Percentiles rank a stretch among this genome's conserved stretches.
Conservation (phyloP, 1,140 invertebrate genomes). For the Leptinotarsa texana region DNA sequence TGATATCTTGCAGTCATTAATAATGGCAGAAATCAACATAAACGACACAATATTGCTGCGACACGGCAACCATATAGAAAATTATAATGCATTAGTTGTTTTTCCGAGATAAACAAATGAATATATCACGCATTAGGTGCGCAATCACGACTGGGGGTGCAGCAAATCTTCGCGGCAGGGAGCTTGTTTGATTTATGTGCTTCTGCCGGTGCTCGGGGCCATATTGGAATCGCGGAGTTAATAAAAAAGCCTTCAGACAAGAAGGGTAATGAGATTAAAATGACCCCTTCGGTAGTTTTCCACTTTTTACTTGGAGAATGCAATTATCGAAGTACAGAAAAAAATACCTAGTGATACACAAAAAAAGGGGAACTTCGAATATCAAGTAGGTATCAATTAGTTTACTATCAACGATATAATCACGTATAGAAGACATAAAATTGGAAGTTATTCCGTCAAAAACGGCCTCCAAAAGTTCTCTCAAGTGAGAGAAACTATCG, state of each 20-base stretch:
- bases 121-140: neutral
- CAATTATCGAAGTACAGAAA: no score
- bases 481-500: no score
- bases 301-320: no score
- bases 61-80: neutral
- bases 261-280: neutral
- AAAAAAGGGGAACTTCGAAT: no score
- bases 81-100: neutral
- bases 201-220: neutral
- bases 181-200: neutral
- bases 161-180: neutral
- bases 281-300: no score
- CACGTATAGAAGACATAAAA: no score
- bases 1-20: neutral
- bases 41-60: neutral
- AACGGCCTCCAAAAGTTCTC: no score
- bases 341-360: no score
- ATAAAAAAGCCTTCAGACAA: neutral
- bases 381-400: no score
- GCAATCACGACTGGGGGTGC: conserved; percentile 1
- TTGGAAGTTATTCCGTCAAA: no score
- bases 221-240: neutral
- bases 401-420: no score
- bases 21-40: neutral
- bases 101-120: neutral